These are phyloP conservation scores for Malthinus flaveolus DNA, from an alignment of 2,888 invertebrate species.

Conservation along the genomic window DNA sequence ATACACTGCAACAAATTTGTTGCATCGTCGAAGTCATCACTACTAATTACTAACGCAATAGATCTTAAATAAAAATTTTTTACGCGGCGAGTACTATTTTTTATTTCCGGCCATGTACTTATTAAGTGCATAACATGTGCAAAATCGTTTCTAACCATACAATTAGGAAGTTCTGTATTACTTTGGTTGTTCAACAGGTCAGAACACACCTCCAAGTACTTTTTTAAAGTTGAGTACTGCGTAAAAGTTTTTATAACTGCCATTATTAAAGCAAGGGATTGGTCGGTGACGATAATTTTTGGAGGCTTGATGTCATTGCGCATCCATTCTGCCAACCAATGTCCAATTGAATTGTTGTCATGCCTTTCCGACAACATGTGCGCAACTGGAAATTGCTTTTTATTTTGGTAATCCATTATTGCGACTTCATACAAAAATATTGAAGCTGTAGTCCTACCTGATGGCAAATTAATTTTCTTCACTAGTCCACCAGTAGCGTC, in stretches of 20 bases:
- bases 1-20: not conserved
- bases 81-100: not conserved
- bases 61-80: slow-evolving; percentile 1
- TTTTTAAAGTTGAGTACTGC: not conserved
- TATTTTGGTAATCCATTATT: too few relatives aligned
- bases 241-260: not conserved
- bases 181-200: not conserved
- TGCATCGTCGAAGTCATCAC: not conserved
- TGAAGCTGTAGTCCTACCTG: too few relatives aligned
- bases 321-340: not conserved
- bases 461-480: too few relatives aligned
- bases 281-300: not conserved
- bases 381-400: not conserved
- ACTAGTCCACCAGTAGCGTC: too few relatives aligned
- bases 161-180: not conserved
- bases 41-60: not conserved
- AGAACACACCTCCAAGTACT: not conserved
- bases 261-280: not conserved
- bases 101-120: slow-evolving; percentile 1
- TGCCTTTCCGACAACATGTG: slow-evolving; percentile 1
- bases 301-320: not conserved
- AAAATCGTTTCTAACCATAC: not conserved
- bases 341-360: not conserved
- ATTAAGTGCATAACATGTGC: not conserved
- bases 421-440: too few relatives aligned